Percentiles rank a stretch among this genome's conserved stretches.
Conservation (phyloP, 2,888 invertebrate species). For the Parapristionchus giblindavisi region DNA sequence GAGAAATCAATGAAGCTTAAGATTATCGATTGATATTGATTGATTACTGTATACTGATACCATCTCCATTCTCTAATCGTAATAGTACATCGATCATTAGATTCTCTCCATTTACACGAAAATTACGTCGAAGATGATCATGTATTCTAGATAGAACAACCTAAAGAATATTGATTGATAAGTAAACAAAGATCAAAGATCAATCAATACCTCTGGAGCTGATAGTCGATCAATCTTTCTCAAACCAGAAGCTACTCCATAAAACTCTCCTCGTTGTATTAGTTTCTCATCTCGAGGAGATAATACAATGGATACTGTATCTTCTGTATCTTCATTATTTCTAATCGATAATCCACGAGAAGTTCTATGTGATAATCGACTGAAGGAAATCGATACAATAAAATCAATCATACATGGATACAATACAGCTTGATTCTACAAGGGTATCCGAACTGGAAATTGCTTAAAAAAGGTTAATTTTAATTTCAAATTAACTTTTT, state of each 20-base stretch:
- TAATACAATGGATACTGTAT: not conserved
- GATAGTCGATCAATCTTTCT: too few species aligned
- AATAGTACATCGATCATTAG: conserved; percentile 18
- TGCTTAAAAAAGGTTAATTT: too few species aligned
- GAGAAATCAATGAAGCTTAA: not conserved
- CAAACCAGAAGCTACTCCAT: not conserved
- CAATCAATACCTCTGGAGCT: conserved; percentile 3
- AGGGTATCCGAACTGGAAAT: too few species aligned
- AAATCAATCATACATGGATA: not conserved
- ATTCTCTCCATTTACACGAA: conserved; percentile 6
- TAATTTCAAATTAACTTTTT: too few species aligned
- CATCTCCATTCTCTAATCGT: conserved; percentile 10
- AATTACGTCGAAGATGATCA: conserved; percentile 5
- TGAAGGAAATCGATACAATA: not conserved
- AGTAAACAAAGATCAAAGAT: not conserved
- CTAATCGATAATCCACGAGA: too few species aligned
- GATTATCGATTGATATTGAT: not conserved
- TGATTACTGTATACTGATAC: not conserved
- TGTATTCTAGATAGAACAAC: conserved; percentile 10
- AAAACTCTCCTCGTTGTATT: conserved; percentile 23
- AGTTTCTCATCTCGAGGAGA: conserved; percentile 17
- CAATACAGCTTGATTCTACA: too few species aligned
- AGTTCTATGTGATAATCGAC: not conserved
- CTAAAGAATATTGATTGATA: not conserved
- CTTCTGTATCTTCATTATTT: too few species aligned